These are phyloP conservation scores for Anthopleura sola DNA, from an alignment of 64 coral and sea anemone genomes.

Conservation along the genomic window DNA sequence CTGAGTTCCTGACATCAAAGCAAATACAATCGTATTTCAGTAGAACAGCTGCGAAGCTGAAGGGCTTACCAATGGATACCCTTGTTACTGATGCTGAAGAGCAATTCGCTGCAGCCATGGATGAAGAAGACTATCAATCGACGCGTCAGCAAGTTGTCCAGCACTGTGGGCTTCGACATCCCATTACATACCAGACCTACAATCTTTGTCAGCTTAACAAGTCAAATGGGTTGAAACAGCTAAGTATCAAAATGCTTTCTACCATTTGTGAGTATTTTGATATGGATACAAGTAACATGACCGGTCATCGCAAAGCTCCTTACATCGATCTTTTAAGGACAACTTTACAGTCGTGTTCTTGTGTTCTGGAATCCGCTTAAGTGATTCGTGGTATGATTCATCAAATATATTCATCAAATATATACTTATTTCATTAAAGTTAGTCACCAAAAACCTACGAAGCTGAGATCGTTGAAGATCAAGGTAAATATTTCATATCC, in stretches of 20 bases:
- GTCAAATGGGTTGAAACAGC: neutral
- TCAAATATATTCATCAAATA: no score
- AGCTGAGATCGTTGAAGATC: no score
- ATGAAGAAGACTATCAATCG: neutral
- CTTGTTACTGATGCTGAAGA: neutral
- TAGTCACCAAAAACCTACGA: no score
- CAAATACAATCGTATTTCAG: slow-evolving; percentile 36
- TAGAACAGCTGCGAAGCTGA: slow-evolving; percentile 23
- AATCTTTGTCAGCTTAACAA: neutral
- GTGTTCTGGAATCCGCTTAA: no score
- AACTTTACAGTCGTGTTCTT: neutral
- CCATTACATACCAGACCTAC: slow-evolving; percentile 4
- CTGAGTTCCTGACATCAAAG: slow-evolving; percentile 16
- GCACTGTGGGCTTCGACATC: neutral
- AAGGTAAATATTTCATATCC: no score
- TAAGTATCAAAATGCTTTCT: neutral
- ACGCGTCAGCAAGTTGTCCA: neutral
- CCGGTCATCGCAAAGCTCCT: neutral
- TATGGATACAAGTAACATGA: neutral
- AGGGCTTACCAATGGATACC: neutral
- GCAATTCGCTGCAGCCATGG: neutral
- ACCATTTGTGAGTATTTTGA: slow-evolving; percentile 4
- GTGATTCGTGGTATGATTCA: no score
- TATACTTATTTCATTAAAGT: no score
- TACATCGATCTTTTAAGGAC: neutral